Base-by-base conservation (phyloP, 2,113 vertebrate genomes). In the Mungos mungo region DNA sequence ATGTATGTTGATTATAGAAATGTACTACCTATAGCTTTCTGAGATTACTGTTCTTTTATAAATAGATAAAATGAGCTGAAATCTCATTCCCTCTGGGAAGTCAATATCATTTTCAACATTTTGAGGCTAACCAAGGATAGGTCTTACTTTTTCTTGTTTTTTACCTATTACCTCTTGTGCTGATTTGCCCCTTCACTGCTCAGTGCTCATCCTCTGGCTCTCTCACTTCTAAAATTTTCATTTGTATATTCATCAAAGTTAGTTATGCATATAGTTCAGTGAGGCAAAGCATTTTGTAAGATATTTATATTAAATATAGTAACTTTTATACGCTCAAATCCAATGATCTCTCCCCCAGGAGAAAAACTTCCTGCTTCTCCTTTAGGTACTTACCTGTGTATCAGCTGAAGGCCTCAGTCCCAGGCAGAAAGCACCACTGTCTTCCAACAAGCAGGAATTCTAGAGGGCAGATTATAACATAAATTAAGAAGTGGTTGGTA, bases 201-300 rank as follows among this genome's bases (percentile, higher is more conserved):
- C 21, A 93, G 35, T 50, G 92, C 18, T 97, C 31, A 69, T 74
- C 47, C 23, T 19, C 41, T 82, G 33, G 23, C 25, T 77, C 27
- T 83, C 14, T 80, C n/a, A 33, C 12, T 91, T 76, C 23, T 12
- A 33, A 60, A 38, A 65, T 29, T 16, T 16, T 47, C 16, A 54
- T 81, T 86, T 66, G 1, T 25, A 63, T 86, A 87, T 76, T 95
- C 81, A 81, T 86, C n/a, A 80, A 96, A 97, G 38, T 84, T 87
- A 52, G 38, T 88, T 33, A 90, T 41, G 54, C 7, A 33, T 2
- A 82, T 54, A 45, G 52, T 63, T 95, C 88, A 95, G 74, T 47
- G 19, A 84, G 15, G 12, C 8, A 93, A 88, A 89, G 11, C 25
- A 52, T 54, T 79, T 93, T n/a, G 93, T 0, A 31, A 90, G 38